These are phyloP conservation scores for Daubentonia madagascariensis DNA, from an alignment of 2,113 vertebrate genomes.

Conservation along the genomic window DNA sequence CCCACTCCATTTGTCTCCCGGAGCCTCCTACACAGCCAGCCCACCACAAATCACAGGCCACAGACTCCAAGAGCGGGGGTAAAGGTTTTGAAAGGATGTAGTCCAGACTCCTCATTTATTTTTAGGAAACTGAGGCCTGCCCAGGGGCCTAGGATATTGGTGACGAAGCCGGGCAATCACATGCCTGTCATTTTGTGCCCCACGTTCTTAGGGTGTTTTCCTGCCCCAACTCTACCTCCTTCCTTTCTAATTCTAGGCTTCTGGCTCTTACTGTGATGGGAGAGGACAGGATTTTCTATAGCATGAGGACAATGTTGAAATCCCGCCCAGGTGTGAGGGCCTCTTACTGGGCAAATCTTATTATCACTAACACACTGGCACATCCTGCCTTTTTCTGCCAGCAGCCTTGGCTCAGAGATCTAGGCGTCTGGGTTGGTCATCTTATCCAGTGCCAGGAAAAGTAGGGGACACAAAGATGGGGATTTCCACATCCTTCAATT, in stretches of 20 bases:
- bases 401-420: background rate
- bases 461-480: background rate
- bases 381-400: background rate
- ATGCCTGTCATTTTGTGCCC: background rate
- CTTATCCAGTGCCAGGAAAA: background rate
- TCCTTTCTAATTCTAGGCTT: background rate
- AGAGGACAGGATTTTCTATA: background rate
- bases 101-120: background rate
- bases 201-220: background rate
- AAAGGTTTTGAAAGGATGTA: background rate
- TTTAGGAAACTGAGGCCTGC: background rate
- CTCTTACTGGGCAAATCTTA: background rate
- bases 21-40: background rate
- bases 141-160: background rate
- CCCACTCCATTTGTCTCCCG: background rate
- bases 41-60: too few relatives aligned
- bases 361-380: background rate
- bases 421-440: background rate
- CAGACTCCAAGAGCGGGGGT: background rate
- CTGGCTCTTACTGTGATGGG: background rate
- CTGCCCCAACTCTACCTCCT: background rate
- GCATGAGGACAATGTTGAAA: background rate
- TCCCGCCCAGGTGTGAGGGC: background rate
- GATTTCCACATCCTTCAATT: background rate
- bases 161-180: fast-evolving